These are phyloP conservation scores for Acanthisitta chloris DNA, from an alignment of 2,113 vertebrate genomes.

Conservation along the genomic window DNA sequence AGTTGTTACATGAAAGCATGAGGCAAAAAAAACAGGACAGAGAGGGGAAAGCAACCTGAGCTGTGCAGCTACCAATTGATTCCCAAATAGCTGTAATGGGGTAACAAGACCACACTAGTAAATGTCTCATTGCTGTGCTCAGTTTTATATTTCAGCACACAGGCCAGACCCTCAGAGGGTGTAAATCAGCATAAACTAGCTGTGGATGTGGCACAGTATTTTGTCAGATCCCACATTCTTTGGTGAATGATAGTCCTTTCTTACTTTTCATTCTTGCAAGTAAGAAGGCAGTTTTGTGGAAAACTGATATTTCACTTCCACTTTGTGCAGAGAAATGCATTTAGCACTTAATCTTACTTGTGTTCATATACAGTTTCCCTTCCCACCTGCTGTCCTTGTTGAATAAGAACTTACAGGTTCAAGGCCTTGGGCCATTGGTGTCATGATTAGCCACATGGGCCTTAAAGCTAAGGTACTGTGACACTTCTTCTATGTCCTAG, in stretches of 20 bases:
- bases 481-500: not conserved
- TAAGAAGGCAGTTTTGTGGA: not conserved
- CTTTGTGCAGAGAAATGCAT: not conserved
- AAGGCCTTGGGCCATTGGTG: not conserved
- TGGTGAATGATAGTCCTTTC: not conserved
- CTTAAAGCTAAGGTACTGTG: not conserved
- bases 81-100: not conserved
- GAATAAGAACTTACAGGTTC: not conserved
- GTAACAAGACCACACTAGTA: not conserved
- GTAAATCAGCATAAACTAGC: not conserved
- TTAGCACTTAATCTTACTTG: not conserved
- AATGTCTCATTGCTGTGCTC: not conserved
- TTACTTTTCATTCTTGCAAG: not conserved
- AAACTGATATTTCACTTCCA: not conserved
- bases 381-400: not conserved
- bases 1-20: not conserved
- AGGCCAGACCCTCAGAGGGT: not conserved
- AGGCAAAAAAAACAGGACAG: not conserved
- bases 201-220: not conserved
- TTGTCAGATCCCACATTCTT: not conserved
- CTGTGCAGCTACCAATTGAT: not conserved
- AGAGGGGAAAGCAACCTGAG: not conserved
- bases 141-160: not conserved
- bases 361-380: not conserved
- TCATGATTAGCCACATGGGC: not conserved